Evolutionary conservation across 1,140 invertebrate species (phyloP), one percentile per base, ranked within the genome.

Genomic region (Linepithema humile): DNA sequence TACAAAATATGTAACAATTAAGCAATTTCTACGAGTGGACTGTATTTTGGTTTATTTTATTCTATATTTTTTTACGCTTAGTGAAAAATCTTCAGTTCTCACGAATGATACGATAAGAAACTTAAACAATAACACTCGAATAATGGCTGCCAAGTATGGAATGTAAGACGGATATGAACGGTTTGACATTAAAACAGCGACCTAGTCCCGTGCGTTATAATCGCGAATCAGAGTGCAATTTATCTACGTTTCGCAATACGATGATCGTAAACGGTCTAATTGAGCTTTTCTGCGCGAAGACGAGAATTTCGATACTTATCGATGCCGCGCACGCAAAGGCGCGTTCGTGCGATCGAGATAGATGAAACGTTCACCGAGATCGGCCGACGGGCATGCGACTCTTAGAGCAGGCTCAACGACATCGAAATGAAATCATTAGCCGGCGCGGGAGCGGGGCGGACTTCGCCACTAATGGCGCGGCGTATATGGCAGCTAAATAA

Each of bases 381-480:
- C 53, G 45, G 20, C 17, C 48, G 70, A 23, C 53, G 26, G 59
- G 67, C 35, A 20, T 29, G n/a, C n/a, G 70, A 65, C 65, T 40
- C 53, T 48, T 12, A 74, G 85, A 88, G 88, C 86, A 72, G 20
- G 60, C 64, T 67, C 67, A n/a, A 43, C 48, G 75, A 80, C 78
- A 84, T 90, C 82, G 90, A 93, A 93, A 94, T 92, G 92, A 92
- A 94, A 93, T 93, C 90, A 94, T 94, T 94, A 93, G 91, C 88
- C 78, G 88, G 53, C 84, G 85, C 82, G 86, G 84, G 78, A 77
- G 70, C 78, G 67, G 53, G n/a, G 86, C 69, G 45, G 53, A 77
- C 64, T 78, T 45, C 75, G 64, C 86, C 69, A 83, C 90, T 94
- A 93, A 94, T 94, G 89, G 89, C 82, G 62, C 5, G 67, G 43